These are phyloP conservation scores for Alosa sapidissima DNA, from an alignment of 2,797 vertebrate genomes.

Conservation along the genomic window DNA sequence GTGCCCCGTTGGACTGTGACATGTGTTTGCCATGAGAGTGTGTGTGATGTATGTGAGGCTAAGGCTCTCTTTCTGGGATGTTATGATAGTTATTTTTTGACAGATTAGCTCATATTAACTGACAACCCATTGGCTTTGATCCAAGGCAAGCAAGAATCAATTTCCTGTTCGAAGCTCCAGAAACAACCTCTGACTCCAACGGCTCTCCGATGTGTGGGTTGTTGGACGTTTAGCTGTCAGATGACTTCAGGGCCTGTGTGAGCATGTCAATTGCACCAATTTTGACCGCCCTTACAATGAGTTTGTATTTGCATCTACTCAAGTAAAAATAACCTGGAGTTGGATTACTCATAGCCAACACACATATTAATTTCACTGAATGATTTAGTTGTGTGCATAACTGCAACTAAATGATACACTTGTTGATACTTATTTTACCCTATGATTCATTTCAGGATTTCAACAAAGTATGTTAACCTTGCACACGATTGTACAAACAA, in stretches of 20 bases:
- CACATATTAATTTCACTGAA: background rate
- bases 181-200: background rate
- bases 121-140: background rate
- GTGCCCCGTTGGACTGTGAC: background rate
- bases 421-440: background rate
- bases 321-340: background rate
- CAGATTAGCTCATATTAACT: slow-evolving; percentile 43
- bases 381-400: background rate
- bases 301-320: background rate
- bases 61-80: background rate
- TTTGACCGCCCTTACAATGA: background rate
- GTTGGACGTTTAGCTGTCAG: background rate
- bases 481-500: background rate
- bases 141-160: slow-evolving; percentile 20
- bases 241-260: background rate
- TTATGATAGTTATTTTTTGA: slow-evolving; percentile 35
- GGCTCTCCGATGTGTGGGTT: background rate
- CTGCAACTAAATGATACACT: background rate
- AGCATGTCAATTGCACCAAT: background rate
- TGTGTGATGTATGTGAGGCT: background rate
- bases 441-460: background rate
- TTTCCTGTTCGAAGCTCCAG: slow-evolving; percentile 23
- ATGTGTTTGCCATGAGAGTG: background rate
- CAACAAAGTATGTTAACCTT: background rate
- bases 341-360: background rate